Conservation (phyloP, 1,140 invertebrate species). For the Hylaeus anthracinus region DNA sequence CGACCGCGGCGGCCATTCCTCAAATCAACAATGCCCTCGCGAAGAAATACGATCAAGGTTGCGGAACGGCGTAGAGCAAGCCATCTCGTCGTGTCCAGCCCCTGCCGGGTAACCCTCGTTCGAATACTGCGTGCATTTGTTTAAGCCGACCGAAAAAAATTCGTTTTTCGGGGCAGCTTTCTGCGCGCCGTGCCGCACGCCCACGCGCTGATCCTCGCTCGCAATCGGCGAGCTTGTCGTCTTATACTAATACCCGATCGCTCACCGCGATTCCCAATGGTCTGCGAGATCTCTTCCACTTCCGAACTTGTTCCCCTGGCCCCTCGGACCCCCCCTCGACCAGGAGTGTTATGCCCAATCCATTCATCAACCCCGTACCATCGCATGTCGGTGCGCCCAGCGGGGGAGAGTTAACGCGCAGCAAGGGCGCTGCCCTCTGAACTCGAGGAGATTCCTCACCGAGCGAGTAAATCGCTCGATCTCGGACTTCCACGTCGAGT, state of each 20-base stretch:
- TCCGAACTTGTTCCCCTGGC: constrained; percentile 22
- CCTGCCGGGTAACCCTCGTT: background rate
- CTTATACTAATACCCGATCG: constrained; percentile 48
- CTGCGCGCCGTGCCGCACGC: background rate
- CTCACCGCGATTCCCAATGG: constrained; percentile 46
- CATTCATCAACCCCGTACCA: constrained; percentile 72
- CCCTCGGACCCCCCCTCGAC: background rate
- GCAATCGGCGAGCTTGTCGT: constrained; percentile 31
- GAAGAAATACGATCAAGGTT: background rate
- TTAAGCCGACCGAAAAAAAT: background rate
- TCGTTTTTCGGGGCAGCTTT: background rate
- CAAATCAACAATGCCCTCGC: constrained; percentile 2
- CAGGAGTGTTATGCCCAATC: constrained; percentile 54
- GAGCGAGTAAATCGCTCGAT: constrained; percentile 69
- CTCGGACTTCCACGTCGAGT: constrained; percentile 46
- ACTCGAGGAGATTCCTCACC: constrained; percentile 67
- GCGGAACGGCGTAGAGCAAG: background rate
- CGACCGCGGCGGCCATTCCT: background rate
- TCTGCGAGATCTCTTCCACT: constrained; percentile 37
- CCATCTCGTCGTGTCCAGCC: no score
- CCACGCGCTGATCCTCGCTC: background rate
- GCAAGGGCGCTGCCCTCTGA: constrained; percentile 75
- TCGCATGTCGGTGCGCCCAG: constrained; percentile 70
- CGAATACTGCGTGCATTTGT: constrained; percentile 12
- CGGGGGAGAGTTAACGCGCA: constrained; percentile 76